These are phyloP conservation scores for Slavum lentiscoides DNA, from an alignment of 2,888 invertebrate species.

Conservation along the genomic window DNA sequence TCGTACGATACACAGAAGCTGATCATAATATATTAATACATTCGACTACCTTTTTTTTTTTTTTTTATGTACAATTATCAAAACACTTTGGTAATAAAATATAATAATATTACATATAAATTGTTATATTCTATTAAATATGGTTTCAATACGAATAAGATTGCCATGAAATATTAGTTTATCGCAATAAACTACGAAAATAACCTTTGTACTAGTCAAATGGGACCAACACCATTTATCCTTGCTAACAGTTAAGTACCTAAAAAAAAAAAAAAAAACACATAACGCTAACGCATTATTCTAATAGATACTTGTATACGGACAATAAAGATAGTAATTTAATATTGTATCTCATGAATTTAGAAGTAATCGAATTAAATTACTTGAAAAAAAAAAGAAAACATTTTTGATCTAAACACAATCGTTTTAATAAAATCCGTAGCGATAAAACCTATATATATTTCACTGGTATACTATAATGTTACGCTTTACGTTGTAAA, in stretches of 20 bases:
- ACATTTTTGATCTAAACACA: not conserved
- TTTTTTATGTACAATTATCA: too few species aligned
- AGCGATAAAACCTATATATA: too few species aligned
- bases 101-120: too few species aligned
- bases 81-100: too few species aligned
- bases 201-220: not conserved
- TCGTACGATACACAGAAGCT: too few species aligned
- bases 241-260: not conserved
- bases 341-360: not conserved
- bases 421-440: not conserved
- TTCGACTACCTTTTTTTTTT: too few species aligned
- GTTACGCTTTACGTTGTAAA: too few species aligned
- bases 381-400: not conserved
- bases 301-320: not conserved
- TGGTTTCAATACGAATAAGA: too few species aligned
- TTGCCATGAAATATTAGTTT: too few species aligned
- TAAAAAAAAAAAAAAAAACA: not conserved
- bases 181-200: not conserved
- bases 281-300: not conserved
- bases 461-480: too few species aligned
- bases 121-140: too few species aligned
- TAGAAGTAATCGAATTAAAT: not conserved
- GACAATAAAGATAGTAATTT: not conserved
- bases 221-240: not conserved
- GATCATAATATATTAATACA: too few species aligned